Conservation (phyloP, 2,113 vertebrate species). For the Myotis brandtii region DNA sequence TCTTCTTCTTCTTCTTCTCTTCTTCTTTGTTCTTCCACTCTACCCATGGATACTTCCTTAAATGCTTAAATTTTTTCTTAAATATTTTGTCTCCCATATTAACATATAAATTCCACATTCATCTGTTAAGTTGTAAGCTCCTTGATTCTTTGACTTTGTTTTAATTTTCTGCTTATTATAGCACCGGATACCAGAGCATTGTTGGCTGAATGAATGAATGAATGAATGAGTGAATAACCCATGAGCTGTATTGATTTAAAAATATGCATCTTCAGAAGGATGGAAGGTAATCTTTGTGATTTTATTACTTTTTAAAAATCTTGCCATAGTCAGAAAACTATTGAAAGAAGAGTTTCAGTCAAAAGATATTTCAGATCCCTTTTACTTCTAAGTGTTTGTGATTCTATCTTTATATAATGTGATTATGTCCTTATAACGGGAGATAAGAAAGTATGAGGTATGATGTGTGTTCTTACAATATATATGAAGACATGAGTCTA, state of each 20-base stretch:
- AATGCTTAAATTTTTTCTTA: background rate
- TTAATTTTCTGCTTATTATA: background rate
- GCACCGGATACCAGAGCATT: background rate
- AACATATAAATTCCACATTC: background rate
- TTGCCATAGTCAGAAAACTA: background rate
- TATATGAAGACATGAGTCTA: background rate
- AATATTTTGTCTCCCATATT: background rate
- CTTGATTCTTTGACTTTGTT: background rate
- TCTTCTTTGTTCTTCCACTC: background rate
- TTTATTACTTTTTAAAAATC: background rate
- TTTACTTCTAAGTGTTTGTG: background rate
- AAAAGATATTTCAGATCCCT: background rate
- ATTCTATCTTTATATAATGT: background rate
- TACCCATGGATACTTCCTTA: background rate
- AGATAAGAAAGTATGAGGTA: background rate
- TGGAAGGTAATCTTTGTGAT: background rate
- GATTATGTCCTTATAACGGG: background rate
- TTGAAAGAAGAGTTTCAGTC: background rate
- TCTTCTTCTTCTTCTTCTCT: background rate
- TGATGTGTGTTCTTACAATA: background rate
- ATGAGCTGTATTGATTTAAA: background rate
- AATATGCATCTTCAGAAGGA: background rate
- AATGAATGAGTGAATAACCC: background rate
- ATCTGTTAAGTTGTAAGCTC: background rate
- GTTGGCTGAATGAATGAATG: background rate